Evolutionary conservation across 2,113 vertebrate genomes (phyloP).

Genomic region (Laterallus jamaicensis): DNA sequence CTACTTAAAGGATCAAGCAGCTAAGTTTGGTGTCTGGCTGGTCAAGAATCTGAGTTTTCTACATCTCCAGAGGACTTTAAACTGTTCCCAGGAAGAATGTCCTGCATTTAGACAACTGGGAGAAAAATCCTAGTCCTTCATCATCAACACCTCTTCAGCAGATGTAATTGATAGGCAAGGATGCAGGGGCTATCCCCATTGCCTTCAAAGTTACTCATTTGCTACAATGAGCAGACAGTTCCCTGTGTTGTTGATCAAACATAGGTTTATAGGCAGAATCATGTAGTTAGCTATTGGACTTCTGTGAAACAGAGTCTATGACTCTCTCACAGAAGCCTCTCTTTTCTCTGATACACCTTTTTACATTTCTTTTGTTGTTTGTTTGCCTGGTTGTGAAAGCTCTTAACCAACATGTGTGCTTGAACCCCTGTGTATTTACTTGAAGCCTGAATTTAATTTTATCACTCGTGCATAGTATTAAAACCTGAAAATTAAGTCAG

Average conservation of each 20-base stretch:
- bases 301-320: not conserved
- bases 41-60: not conserved
- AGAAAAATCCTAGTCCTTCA: not conserved
- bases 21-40: not conserved
- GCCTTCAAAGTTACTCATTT: not conserved
- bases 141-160: not conserved
- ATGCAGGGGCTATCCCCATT: not conserved
- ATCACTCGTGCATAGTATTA: not conserved
- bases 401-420: not conserved
- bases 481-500: conserved; percentile 39
- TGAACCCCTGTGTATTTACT: not conserved
- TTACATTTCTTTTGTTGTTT: not conserved
- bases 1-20: not conserved
- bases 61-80: not conserved
- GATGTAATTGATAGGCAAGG: not conserved
- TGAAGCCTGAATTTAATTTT: conserved; percentile 33
- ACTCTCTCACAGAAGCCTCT: not conserved
- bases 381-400: not conserved
- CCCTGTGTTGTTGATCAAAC: not conserved
- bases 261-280: not conserved
- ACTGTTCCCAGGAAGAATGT: not conserved
- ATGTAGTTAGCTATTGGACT: not conserved
- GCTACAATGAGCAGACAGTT: not conserved
- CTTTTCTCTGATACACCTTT: not conserved
- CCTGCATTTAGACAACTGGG: not conserved